These are phyloP conservation scores for Agrochola lychnidis DNA, from an alignment of 2,888 invertebrate species.

Conservation along the genomic window DNA sequence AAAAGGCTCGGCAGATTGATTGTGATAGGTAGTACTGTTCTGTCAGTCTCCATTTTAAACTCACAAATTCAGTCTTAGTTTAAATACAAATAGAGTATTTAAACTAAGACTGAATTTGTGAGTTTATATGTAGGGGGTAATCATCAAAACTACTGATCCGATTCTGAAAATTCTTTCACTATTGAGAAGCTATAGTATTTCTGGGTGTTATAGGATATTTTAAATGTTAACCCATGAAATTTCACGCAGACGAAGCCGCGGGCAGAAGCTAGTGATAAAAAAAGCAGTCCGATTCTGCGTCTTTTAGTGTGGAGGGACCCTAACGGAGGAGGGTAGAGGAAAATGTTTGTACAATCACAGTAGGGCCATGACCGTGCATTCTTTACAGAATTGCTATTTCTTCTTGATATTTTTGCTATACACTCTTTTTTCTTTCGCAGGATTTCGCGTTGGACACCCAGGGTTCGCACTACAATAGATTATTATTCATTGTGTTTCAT, in stretches of 20 bases:
- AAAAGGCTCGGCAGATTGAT: too few species aligned
- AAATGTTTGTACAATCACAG: slow-evolving; percentile 24
- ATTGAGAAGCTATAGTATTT: neutral
- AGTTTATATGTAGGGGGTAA: too few species aligned
- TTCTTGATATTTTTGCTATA: slow-evolving; percentile 10
- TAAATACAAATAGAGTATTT: too few species aligned
- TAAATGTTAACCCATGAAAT: too few species aligned
- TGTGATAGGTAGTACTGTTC: too few species aligned
- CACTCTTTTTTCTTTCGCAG: neutral
- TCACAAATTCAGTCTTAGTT: too few species aligned
- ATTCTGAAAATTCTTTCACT: neutral
- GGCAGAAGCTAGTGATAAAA: too few species aligned
- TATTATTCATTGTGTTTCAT: neutral
- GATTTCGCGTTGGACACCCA: neutral
- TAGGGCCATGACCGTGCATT: slow-evolving; percentile 15
- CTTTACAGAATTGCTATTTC: slow-evolving; percentile 1
- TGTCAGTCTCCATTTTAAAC: too few species aligned
- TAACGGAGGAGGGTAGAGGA: neutral
- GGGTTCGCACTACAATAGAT: neutral
- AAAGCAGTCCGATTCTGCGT: neutral
- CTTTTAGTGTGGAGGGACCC: neutral
- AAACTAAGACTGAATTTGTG: too few species aligned
- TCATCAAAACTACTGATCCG: too few species aligned
- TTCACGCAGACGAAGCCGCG: too few species aligned
- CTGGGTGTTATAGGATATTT: neutral